Evolutionary conservation across 2,113 vertebrate species (phyloP).

Genomic region (Ahaetulla prasina): DNA sequence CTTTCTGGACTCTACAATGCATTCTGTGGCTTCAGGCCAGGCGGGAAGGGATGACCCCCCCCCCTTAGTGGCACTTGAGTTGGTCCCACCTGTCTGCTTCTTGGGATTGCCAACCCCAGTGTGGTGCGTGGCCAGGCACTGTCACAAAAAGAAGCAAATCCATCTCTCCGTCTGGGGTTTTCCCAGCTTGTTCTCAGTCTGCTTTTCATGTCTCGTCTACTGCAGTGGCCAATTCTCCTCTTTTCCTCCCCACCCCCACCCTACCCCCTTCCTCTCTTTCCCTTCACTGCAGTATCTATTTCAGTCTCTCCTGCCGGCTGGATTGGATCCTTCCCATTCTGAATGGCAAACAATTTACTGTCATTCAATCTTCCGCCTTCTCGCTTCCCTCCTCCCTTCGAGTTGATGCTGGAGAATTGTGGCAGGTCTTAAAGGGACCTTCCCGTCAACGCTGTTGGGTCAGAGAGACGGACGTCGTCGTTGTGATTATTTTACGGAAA

Average conservation of each 20-base stretch:
- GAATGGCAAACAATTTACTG: constrained; percentile 80
- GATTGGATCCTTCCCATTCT: constrained; percentile 77
- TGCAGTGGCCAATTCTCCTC: constrained; percentile 25
- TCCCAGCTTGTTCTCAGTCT: constrained; percentile 18
- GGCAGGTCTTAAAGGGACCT: constrained; percentile 13
- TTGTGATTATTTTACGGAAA: neutral
- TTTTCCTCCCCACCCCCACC: constrained; percentile 28
- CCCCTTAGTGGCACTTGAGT: neutral
- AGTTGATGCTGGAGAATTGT: constrained; percentile 51
- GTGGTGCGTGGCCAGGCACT: neutral
- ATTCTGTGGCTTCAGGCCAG: neutral
- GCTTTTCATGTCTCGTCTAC: constrained; percentile 32
- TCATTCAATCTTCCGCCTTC: constrained; percentile 66
- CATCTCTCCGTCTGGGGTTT: rapidly evolving
- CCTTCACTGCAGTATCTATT: constrained; percentile 75
- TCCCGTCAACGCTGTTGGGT: neutral
- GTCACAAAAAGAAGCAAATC: neutral
- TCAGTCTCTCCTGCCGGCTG: constrained; percentile 76
- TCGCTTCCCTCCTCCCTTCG: constrained; percentile 34
- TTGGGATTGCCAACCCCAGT: neutral
- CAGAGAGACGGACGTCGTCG: neutral
- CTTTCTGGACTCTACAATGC: neutral
- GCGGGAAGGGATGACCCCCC: no score
- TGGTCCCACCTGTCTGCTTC: constrained; percentile 33
- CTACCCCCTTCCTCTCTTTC: neutral